A percentile compares a stretch with the other conserved stretches of the same genome.
Conservation (phyloP, 2,113 vertebrate genomes). For the Istiophorus platypterus region DNA sequence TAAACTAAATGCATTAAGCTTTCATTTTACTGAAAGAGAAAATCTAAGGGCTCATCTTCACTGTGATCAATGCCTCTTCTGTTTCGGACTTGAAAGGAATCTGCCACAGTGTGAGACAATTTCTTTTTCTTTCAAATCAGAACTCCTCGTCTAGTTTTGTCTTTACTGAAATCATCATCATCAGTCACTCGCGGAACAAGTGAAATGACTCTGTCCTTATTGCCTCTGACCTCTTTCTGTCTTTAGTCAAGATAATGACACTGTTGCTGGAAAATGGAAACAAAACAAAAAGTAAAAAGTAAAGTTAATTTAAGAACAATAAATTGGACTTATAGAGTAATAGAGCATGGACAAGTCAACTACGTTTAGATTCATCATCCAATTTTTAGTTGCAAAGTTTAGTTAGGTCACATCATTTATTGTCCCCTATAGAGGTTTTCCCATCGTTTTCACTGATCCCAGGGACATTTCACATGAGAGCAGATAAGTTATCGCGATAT, state of each 20-base stretch:
- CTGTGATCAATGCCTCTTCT: not conserved
- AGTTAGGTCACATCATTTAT: not conserved
- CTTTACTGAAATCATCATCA: not conserved
- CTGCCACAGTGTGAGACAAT: not conserved
- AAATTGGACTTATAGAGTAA: too few relatives aligned
- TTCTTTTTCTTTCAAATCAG: not conserved
- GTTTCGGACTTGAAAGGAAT: not conserved
- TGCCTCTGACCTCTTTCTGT: not conserved
- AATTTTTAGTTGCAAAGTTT: not conserved
- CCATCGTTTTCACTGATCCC: not conserved
- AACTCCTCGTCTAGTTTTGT: not conserved
- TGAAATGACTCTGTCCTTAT: not conserved
- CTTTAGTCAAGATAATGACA: not conserved
- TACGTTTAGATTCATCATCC: not conserved
- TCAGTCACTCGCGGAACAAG: not conserved
- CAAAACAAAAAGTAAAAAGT: too few relatives aligned
- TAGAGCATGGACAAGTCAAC: not conserved
- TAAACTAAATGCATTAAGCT: conserved; percentile 14
- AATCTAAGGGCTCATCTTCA: not conserved
- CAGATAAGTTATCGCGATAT: not conserved
- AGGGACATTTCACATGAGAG: conserved; percentile 5
- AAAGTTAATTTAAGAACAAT: not conserved
- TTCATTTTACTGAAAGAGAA: conserved; percentile 5
- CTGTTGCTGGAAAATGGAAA: not conserved
- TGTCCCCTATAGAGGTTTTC: not conserved